Conservation (phyloP, 2,113 vertebrate species). For the Poeciliopsis retropinna region DNA sequence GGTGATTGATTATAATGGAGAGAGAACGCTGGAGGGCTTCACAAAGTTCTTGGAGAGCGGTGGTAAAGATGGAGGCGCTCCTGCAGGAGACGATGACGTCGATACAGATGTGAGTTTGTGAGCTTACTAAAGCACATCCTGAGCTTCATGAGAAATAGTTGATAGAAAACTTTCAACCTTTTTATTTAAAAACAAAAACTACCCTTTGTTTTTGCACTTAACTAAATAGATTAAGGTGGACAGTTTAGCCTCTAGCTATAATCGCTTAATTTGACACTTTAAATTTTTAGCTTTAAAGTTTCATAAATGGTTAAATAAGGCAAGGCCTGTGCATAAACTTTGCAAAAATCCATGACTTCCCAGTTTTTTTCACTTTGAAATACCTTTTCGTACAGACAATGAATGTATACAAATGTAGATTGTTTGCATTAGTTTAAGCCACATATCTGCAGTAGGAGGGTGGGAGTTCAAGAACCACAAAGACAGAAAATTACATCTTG, state of each 20-base stretch:
- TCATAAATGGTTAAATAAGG: too few relatives aligned
- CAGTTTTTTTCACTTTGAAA: not conserved
- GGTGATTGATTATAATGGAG: conserved; percentile 96
- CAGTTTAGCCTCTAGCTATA: not conserved
- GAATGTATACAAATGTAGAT: not conserved
- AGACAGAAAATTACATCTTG: not conserved
- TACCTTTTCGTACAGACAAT: not conserved
- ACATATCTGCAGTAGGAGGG: not conserved
- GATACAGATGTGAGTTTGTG: conserved; percentile 70
- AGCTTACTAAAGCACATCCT: not conserved
- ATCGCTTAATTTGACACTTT: too few relatives aligned
- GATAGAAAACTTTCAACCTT: too few relatives aligned
- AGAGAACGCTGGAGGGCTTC: conserved; percentile 94
- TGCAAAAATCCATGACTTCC: too few relatives aligned
- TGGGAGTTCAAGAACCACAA: too few relatives aligned
- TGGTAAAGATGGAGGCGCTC: conserved; percentile 90
- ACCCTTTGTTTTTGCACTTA: too few relatives aligned
- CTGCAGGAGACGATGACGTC: conserved; percentile 83
- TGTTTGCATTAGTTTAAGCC: not conserved
- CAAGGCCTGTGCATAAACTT: too few relatives aligned
- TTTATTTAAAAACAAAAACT: too few relatives aligned
- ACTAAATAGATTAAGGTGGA: not conserved
- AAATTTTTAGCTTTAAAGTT: not conserved
- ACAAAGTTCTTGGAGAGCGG: conserved; percentile 96
- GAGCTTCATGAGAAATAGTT: not conserved